These are phyloP conservation scores for Acrobasis consociella DNA, from an alignment of 2,888 invertebrate species.

Conservation along the genomic window DNA sequence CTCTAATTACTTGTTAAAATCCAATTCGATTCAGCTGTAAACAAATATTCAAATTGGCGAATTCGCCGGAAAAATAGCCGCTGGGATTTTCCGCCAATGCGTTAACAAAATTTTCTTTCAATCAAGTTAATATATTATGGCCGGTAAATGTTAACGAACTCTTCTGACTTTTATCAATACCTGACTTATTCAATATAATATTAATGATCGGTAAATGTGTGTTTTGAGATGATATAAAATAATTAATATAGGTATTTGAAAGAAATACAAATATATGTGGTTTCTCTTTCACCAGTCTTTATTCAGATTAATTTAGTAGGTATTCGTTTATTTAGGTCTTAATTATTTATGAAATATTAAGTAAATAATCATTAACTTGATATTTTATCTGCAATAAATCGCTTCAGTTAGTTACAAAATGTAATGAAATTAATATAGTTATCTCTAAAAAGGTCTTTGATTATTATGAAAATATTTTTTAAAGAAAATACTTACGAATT, in stretches of 20 bases:
- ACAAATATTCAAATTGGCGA: constrained; percentile 31
- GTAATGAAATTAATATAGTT: too few relatives aligned
- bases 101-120: constrained; percentile 23
- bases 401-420: too few relatives aligned
- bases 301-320: too few relatives aligned
- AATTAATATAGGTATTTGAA: too few relatives aligned
- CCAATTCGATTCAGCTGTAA: constrained; percentile 28
- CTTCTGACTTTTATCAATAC: not conserved
- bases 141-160: not conserved
- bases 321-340: too few relatives aligned
- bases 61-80: constrained; percentile 27
- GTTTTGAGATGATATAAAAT: too few relatives aligned
- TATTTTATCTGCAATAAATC: too few relatives aligned
- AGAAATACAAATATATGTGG: too few relatives aligned
- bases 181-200: constrained; percentile 35
- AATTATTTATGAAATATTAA: too few relatives aligned
- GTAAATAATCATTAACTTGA: too few relatives aligned
- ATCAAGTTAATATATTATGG: not conserved
- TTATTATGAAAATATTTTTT: not conserved
- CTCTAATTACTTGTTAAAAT: constrained; percentile 28
- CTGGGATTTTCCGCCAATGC: constrained; percentile 23
- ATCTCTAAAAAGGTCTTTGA: too few relatives aligned
- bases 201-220: constrained; percentile 31
- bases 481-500: constrained; percentile 50
- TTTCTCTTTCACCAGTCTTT: too few relatives aligned